Percentiles rank a stretch among this genome's conserved stretches.
phyloP scores from a whole-genome alignment of 2,888 invertebrate species.

The Phrixothrix hirtus region DNA sequence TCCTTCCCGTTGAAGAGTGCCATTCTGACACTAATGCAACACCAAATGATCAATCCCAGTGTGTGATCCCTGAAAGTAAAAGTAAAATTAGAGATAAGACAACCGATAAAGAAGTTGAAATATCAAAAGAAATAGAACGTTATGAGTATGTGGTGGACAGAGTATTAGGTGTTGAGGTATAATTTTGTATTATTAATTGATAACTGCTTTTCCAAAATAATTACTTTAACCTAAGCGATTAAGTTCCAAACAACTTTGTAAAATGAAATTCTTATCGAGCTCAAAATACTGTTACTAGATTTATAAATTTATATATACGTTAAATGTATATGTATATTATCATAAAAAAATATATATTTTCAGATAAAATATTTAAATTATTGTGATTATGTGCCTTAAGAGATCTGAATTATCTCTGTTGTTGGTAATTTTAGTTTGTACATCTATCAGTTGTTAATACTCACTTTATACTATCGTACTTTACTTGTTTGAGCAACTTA shows the following conservation, averaged over 20 bases:
- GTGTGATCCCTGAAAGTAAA: conserved; percentile 36
- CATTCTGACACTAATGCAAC: conserved; percentile 37
- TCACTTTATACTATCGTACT: conserved; percentile 38
- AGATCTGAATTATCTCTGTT: conserved; percentile 45
- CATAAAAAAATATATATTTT: conserved; percentile 29
- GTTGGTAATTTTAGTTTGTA: conserved; percentile 27
- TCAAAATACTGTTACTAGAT: no score
- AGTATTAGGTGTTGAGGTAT: conserved; percentile 84
- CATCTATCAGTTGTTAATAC: conserved; percentile 38
- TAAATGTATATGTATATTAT: neutral
- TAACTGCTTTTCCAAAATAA: conserved; percentile 1
- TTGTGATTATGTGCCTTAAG: conserved; percentile 54
- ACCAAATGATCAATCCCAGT: conserved; percentile 23
- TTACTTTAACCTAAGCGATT: no score
- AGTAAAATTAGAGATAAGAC: conserved; percentile 43
- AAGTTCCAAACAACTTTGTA: neutral
- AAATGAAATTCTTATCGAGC: conserved; percentile 3
- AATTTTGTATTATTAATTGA: conserved; percentile 43
- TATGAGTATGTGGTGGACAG: conserved; percentile 84
- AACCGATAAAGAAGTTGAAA: conserved; percentile 55
- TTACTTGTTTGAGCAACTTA: conserved; percentile 23
- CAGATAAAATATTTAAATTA: conserved; percentile 29
- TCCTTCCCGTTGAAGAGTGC: conserved; percentile 66
- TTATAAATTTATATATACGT: no score
- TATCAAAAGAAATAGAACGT: conserved; percentile 57